Percentiles rank a stretch among this genome's conserved stretches.
phyloP scores from a whole-genome alignment of 2,113 vertebrate genomes.

The Phyllostomus hastatus region DNA sequence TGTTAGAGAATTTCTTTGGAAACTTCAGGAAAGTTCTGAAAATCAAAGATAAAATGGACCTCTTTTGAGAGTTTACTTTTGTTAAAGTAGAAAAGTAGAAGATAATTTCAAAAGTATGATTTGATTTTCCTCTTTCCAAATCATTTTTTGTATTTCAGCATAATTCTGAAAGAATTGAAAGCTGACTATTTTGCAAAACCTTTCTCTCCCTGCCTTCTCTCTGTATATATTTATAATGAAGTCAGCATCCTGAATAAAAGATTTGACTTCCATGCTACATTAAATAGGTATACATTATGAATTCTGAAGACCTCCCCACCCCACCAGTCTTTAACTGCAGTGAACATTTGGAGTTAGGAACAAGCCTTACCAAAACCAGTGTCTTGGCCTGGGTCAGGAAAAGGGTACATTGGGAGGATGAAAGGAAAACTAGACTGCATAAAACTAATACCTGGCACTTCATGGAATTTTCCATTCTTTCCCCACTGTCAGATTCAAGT shows the following conservation, averaged over 20 bases:
- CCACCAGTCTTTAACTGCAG: neutral
- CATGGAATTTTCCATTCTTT: neutral
- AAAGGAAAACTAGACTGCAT: neutral
- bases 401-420: neutral
- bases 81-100: conserved; percentile 6
- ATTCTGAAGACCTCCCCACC: neutral
- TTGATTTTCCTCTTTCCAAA: conserved; percentile 28
- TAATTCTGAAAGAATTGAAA: neutral
- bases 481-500: neutral
- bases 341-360: neutral
- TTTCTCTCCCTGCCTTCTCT: neutral
- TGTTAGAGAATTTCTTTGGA: neutral
- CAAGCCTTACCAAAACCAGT: neutral
- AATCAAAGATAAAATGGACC: neutral
- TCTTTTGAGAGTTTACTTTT: neutral
- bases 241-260: neutral
- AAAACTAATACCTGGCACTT: neutral
- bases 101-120: neutral
- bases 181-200: neutral
- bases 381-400: neutral
- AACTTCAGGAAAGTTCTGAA: conserved; percentile 21
- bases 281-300: neutral
- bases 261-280: neutral
- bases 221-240: neutral
- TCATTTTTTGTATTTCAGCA: neutral